Percentiles rank a stretch among this genome's conserved stretches.
Conservation (phyloP, 2,113 vertebrate species). For the Herpetotheres cachinnans region DNA sequence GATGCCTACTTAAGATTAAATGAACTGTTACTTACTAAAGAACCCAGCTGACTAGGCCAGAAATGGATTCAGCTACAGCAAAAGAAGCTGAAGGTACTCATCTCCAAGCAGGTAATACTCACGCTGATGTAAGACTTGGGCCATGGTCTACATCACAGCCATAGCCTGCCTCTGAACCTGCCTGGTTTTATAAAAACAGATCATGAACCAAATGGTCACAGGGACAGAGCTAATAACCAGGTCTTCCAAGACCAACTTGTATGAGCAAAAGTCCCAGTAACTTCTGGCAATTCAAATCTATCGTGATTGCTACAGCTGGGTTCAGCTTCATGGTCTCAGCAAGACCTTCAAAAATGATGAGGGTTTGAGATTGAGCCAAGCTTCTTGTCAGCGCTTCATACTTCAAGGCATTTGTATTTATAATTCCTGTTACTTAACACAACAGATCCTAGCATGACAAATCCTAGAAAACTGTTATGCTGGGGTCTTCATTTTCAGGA, state of each 20-base stretch:
- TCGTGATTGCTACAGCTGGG: background rate
- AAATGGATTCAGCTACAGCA: background rate
- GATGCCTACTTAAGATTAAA: background rate
- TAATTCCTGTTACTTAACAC: conserved; percentile 82
- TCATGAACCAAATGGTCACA: background rate
- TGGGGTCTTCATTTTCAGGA: conserved; percentile 72
- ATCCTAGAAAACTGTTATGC: background rate
- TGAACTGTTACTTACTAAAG: background rate
- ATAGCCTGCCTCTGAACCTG: background rate
- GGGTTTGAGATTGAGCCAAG: conserved; percentile 1
- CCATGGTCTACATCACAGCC: background rate
- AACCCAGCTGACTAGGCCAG: background rate
- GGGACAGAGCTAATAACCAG: background rate
- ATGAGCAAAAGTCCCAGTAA: background rate
- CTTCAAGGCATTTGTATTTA: conserved; percentile 77
- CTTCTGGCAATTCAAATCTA: background rate
- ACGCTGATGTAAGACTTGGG: background rate
- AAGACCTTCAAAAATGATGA: background rate
- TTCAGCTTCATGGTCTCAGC: background rate
- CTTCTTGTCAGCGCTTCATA: conserved; percentile 64
- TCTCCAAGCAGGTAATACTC: background rate
- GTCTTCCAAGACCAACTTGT: background rate
- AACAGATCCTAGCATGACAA: conserved; percentile 70
- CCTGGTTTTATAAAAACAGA: background rate
- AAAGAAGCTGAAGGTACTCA: background rate